Evolutionary conservation across 2,113 vertebrate species (phyloP).

Genomic region (Anas platyrhynchos): DNA sequence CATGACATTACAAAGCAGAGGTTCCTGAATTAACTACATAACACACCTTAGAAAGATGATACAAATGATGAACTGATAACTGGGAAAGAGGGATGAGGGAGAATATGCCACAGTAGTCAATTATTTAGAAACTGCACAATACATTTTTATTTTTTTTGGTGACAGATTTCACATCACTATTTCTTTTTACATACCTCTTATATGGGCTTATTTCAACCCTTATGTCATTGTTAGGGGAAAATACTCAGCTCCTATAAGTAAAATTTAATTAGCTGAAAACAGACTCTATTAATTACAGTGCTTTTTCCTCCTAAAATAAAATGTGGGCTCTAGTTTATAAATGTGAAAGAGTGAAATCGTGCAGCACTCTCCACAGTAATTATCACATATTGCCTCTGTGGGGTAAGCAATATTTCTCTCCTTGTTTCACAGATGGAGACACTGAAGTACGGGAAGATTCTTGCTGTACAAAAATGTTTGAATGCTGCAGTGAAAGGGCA

Average conservation of each 20-base stretch:
- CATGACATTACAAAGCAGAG: background rate
- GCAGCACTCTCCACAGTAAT: background rate
- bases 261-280: conserved; percentile 7
- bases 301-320: background rate
- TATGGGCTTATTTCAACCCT: background rate
- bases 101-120: background rate
- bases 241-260: background rate
- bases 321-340: background rate
- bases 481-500: background rate
- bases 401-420: background rate
- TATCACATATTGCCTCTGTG: background rate
- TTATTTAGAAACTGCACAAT: background rate
- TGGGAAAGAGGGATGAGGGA: background rate
- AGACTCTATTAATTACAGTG: background rate
- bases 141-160: background rate
- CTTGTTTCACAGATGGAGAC: background rate
- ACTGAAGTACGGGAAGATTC: background rate
- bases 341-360: background rate
- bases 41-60: background rate
- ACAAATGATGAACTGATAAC: background rate
- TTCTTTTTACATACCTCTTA: background rate
- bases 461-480: background rate
- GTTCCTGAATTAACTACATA: background rate
- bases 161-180: background rate
- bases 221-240: background rate